phyloP scores from a whole-genome alignment of 2,888 invertebrate genomes.

The Agriotes lineatus region DNA sequence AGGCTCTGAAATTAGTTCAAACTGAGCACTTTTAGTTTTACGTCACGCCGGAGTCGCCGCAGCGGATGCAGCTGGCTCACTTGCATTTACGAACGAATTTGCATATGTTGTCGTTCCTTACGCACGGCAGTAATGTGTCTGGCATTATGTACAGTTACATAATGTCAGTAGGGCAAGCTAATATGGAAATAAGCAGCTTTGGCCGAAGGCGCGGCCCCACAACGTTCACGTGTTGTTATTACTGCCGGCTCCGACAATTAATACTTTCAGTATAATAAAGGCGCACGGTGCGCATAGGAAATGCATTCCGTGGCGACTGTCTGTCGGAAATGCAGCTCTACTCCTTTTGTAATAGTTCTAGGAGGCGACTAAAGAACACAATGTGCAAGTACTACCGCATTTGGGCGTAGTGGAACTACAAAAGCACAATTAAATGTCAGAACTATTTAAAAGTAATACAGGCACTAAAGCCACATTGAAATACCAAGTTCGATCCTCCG shows the following conservation, averaged over 20 bases:
- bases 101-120: slow-evolving; percentile 34
- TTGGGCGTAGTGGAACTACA: no score
- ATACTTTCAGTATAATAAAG: background rate
- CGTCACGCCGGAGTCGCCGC: no score
- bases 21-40: no score
- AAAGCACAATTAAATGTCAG: no score
- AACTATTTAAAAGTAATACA: no score
- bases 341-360: background rate
- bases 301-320: background rate
- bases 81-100: slow-evolving; percentile 28
- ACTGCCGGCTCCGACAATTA: slow-evolving; percentile 1
- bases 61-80: slow-evolving; percentile 15
- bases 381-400: no score
- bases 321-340: background rate
- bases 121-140: slow-evolving; percentile 41
- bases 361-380: no score
- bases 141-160: slow-evolving; percentile 62
- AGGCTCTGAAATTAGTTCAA: no score
- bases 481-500: no score
- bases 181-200: slow-evolving; percentile 57
- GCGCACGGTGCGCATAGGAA: background rate
- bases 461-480: no score
- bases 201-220: slow-evolving; percentile 60
- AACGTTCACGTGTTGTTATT: slow-evolving; percentile 53
- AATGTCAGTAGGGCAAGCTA: slow-evolving; percentile 64